Percentiles rank a stretch among this genome's conserved stretches.
Conservation (phyloP, 2,888 invertebrate genomes). For the Epicampocera succincta region DNA sequence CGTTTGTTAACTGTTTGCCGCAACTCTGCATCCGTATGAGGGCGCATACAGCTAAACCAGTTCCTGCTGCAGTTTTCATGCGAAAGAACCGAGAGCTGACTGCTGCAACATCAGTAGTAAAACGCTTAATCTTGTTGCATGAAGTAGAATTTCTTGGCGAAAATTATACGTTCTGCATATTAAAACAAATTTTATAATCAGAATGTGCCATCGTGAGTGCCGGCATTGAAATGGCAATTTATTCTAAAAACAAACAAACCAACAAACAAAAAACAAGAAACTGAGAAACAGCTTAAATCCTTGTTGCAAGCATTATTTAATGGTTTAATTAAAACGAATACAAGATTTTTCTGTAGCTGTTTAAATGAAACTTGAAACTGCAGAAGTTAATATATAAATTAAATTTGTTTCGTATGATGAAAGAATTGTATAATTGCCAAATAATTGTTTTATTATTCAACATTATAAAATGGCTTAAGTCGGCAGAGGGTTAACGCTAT, state of each 20-base stretch:
- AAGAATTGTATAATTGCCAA: no score
- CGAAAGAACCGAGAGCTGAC: neutral
- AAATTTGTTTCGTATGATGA: no score
- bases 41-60: neutral
- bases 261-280: neutral
- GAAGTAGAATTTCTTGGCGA: neutral
- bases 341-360: no score
- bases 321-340: no score
- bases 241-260: neutral
- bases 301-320: no score
- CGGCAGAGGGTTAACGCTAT: no score
- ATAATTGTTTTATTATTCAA: no score
- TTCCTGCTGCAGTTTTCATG: neutral
- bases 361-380: no score
- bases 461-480: no score
- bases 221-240: neutral
- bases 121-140: slow-evolving; percentile 29
- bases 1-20: slow-evolving; percentile 24
- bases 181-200: slow-evolving; percentile 9
- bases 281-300: neutral
- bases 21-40: neutral
- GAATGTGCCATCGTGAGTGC: neutral
- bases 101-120: slow-evolving; percentile 24
- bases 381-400: no score
- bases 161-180: slow-evolving; percentile 23